Conservation (phyloP, 2,888 invertebrate genomes). For the Brenthis hecate region DNA sequence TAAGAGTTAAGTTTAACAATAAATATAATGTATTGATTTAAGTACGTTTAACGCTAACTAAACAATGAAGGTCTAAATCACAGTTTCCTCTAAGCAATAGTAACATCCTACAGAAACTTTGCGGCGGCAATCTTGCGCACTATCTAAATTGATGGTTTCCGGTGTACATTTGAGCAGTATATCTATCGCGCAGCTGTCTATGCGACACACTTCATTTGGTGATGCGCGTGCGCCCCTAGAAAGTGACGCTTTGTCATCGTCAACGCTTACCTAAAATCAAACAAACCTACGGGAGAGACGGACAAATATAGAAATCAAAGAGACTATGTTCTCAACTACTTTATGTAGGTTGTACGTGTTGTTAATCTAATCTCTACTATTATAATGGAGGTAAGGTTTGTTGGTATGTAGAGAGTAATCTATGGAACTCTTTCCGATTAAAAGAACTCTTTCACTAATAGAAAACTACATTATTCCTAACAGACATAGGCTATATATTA, state of each 20-base stretch:
- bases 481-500: no score
- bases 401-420: no score
- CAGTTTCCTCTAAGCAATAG: slow-evolving; percentile 75
- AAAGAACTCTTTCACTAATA: no score
- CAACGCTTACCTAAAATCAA: slow-evolving; percentile 67
- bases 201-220: slow-evolving; percentile 80
- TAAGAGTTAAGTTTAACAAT: neutral
- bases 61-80: slow-evolving; percentile 81
- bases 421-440: no score
- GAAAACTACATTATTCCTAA: no score
- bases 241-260: slow-evolving; percentile 75
- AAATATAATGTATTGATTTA: neutral
- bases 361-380: no score
- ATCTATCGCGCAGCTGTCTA: slow-evolving; percentile 75
- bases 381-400: no score
- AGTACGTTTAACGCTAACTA: slow-evolving; percentile 61
- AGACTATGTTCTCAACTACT: no score
- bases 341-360: no score
- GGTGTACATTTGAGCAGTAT: slow-evolving; percentile 71
- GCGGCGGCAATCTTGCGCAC: slow-evolving; percentile 76
- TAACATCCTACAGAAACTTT: slow-evolving; percentile 75
- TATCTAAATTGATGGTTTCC: slow-evolving; percentile 81
- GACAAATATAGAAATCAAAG: slow-evolving; percentile 40
- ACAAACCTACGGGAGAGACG: slow-evolving; percentile 51
- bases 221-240: slow-evolving; percentile 76